Evolutionary conservation across 35 echinoderm and acorn worm genomes (phyloP), one percentile per base, ranked within the genome.

Genomic region (Lytechinus variegatus): DNA sequence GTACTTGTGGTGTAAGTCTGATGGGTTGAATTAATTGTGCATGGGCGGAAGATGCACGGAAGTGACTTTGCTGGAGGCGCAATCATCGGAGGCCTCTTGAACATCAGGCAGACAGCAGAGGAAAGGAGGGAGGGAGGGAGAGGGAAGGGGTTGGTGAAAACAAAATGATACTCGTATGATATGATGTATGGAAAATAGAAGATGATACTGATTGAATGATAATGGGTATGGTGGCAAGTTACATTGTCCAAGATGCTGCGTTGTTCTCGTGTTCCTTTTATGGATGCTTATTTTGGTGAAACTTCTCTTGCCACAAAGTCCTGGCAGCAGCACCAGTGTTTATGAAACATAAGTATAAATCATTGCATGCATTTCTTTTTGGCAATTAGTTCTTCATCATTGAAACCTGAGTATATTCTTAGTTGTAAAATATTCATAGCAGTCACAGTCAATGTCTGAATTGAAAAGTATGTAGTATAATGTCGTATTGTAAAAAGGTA

Each of bases 21-120:
- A 90, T 90, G 88, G 28, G 52, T 54, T 52, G 88, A 90, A 54
- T 90, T 54, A 90, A 90, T 90, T 90, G 88, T 54, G 88, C 88
- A 54, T 52, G 27, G 52, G 88, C 27, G 88, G 33, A 90, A 90
- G 52, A 90, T 90, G 88, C 88, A 90, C 16, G 88, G 88, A 90
- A 52, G 88, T 44, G 88, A 44, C 29, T 90, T 24, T 28, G 29
- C 88, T 52, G 8, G 27, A 52, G 88, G 52, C 52, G n/a, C 6
- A 13, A 90, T 21, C 88, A 58, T 79, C n/a, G 66, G 66, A 71
- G 14, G 14, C 61, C 61, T 19, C 61, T 71, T 71, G 61, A 19
- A 71, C 12, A 71, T 19, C 14, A 19, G 61, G 16, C 61, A 71
- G 14, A n/a, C 66, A 90, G 87, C 19, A 88, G 87, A 21, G 33